Conservation (phyloP, 2,888 invertebrate genomes). For the Lochmaea capreae region DNA sequence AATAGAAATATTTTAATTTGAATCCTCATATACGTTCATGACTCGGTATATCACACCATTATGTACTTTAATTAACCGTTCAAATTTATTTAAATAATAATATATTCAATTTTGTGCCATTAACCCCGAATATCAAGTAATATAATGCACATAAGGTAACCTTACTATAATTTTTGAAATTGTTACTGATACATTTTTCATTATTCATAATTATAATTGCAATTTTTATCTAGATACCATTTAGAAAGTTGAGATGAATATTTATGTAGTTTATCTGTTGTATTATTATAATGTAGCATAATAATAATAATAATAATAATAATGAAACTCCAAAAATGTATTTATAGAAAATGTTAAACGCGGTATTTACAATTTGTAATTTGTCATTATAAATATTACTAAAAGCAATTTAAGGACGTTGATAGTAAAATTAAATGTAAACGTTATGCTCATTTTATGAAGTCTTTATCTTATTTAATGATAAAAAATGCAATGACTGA, state of each 20-base stretch:
- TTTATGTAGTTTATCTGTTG: neutral
- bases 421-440: constrained; percentile 2
- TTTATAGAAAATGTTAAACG: neutral
- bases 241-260: constrained; percentile 4
- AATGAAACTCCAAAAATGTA: neutral
- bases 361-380: neutral
- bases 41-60: neutral
- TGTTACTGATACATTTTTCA: constrained; percentile 3
- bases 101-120: constrained; percentile 21
- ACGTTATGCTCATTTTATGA: neutral
- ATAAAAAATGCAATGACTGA: too few species aligned
- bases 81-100: neutral
- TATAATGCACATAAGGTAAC: constrained; percentile 4
- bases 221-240: neutral
- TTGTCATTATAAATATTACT: constrained; percentile 2
- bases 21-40: too few species aligned
- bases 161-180: constrained; percentile 1
- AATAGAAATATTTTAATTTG: too few species aligned
- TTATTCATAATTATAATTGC: constrained; percentile 9
- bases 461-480: too few species aligned
- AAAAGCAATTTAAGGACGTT: neutral
- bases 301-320: neutral
- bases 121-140: constrained; percentile 10
- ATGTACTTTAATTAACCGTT: neutral
- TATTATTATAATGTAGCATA: constrained; percentile 4